These are phyloP conservation scores for Zoanthus sociatus DNA, from an alignment of 92 coral and sea anemone genomes.

Conservation along the genomic window DNA sequence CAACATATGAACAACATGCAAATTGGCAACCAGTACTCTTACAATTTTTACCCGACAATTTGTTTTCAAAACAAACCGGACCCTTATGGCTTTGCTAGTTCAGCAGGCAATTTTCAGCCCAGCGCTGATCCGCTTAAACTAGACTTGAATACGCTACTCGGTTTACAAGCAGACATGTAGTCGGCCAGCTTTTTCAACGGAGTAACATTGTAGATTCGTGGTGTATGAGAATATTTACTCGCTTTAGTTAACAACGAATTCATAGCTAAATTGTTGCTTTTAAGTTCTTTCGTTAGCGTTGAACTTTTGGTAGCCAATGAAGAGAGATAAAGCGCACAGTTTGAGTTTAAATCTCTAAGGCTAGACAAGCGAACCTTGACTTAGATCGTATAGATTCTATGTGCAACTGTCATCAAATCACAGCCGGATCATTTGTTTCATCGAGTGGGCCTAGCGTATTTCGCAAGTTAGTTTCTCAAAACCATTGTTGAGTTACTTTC, in stretches of 20 bases:
- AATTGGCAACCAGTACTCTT: conserved; percentile 9
- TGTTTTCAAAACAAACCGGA: conserved; percentile 22
- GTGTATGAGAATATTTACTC: neutral
- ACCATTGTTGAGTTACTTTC: too few relatives aligned
- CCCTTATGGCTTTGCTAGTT: neutral
- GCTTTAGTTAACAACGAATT: neutral
- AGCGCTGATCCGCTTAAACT: conserved; percentile 6
- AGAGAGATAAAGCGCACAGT: too few relatives aligned
- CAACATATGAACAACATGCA: conserved; percentile 33
- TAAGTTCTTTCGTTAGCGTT: too few relatives aligned
- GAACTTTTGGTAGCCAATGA: too few relatives aligned
- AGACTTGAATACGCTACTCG: neutral
- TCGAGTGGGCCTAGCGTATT: too few relatives aligned
- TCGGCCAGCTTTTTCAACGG: too few relatives aligned
- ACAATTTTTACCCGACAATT: conserved; percentile 25
- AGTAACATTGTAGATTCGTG: neutral
- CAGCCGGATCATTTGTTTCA: too few relatives aligned
- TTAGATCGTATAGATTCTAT: too few relatives aligned
- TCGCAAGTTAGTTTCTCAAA: too few relatives aligned
- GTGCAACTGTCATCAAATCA: too few relatives aligned
- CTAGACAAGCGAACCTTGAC: too few relatives aligned
- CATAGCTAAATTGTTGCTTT: neutral
- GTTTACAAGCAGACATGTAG: conserved; percentile 42
- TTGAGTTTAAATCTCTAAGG: too few relatives aligned
- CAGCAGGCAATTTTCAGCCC: conserved; percentile 5